These are phyloP conservation scores for Lasioglossum marginatum DNA, from an alignment of 2,888 invertebrate genomes.

Conservation along the genomic window DNA sequence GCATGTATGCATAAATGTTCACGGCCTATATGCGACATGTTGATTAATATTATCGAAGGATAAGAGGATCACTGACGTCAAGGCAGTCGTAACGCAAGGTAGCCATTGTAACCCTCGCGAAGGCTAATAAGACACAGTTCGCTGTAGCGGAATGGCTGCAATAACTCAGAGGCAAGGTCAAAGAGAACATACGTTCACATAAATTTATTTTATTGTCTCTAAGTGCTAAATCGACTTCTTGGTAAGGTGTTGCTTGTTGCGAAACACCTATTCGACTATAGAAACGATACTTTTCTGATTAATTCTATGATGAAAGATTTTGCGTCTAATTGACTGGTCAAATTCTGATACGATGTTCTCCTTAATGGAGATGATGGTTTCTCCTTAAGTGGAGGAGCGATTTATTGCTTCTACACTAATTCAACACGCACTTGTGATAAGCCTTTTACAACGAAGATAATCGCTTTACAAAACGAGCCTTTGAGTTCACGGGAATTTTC, in stretches of 20 bases:
- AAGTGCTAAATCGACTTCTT: constrained; percentile 6
- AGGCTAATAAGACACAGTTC: background rate
- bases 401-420: constrained; percentile 1
- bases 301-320: too few species aligned
- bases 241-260: background rate
- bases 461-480: background rate
- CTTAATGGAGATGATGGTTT: too few species aligned
- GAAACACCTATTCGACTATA: background rate
- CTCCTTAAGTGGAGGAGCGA: background rate
- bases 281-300: background rate
- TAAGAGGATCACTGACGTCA: constrained; percentile 5
- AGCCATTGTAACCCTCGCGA: constrained; percentile 1
- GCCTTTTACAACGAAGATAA: background rate
- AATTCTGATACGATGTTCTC: constrained; percentile 5
- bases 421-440: background rate
- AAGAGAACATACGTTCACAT: background rate
- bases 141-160: background rate
- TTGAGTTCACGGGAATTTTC: background rate
- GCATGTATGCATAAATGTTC: background rate
- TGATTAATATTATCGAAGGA: background rate
- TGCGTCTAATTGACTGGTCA: background rate
- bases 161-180: constrained; percentile 19
- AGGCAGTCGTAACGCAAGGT: background rate
- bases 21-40: background rate
- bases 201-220: constrained; percentile 15